These are phyloP conservation scores for Pterocles gutturalis DNA, from an alignment of 2,113 vertebrate genomes.

Conservation along the genomic window DNA sequence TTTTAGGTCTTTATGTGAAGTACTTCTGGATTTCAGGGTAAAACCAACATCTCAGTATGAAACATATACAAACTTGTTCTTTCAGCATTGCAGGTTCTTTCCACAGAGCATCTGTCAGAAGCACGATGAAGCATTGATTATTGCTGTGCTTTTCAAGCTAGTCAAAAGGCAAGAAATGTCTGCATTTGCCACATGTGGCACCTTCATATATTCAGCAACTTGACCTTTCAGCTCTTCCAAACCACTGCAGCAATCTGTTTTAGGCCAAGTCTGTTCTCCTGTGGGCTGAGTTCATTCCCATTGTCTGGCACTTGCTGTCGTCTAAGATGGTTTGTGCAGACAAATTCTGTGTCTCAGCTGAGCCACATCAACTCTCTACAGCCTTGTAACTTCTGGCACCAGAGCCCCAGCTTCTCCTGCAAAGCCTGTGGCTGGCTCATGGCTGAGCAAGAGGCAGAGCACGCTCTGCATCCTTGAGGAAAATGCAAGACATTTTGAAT, in stretches of 20 bases:
- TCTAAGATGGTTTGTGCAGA: neutral
- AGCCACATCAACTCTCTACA: neutral
- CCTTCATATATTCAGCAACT: neutral
- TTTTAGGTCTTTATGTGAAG: neutral
- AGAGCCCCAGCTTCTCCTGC: neutral
- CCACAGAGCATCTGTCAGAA: neutral
- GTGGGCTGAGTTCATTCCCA: neutral
- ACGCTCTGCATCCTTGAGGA: neutral
- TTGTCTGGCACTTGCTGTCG: neutral
- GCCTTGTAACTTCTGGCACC: neutral
- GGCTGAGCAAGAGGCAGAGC: rapidly evolving
- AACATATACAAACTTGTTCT: neutral
- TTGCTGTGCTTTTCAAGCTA: neutral
- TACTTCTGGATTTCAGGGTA: neutral
- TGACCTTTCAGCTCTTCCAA: neutral
- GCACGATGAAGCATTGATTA: neutral
- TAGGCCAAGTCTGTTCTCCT: neutral
- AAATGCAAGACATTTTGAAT: neutral
- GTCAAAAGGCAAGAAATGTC: neutral
- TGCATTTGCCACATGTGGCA: neutral
- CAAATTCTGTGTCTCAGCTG: neutral
- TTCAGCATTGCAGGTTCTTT: neutral
- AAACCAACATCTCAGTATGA: neutral
- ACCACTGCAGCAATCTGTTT: neutral
- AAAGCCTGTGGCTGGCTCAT: neutral